Conservation (phyloP, 1,140 invertebrate species). For the Trinorchestia longiramus region DNA sequence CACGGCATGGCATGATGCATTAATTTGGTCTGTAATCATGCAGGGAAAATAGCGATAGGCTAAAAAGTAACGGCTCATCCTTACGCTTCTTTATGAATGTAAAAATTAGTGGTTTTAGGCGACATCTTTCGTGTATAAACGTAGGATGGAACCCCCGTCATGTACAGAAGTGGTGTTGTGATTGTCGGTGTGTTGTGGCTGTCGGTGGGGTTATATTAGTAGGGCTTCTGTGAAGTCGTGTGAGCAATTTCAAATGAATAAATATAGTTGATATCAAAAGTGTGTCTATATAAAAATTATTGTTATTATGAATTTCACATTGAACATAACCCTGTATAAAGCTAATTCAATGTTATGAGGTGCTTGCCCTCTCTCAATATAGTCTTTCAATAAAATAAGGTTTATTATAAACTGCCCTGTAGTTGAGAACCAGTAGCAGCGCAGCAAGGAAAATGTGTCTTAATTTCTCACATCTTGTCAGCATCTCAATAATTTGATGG, state of each 20-base stretch:
- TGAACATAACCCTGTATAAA: background rate
- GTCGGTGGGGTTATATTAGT: background rate
- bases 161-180: background rate
- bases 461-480: background rate
- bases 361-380: conserved; percentile 13
- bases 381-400: conserved; percentile 30
- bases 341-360: background rate
- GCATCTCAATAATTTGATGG: background rate
- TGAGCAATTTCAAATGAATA: background rate
- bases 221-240: background rate
- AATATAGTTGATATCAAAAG: background rate
- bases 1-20: no score
- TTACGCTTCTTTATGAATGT: background rate
- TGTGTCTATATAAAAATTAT: background rate
- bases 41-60: background rate
- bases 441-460: background rate
- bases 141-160: background rate
- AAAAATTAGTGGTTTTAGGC: background rate
- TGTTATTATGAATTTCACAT: background rate
- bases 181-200: background rate
- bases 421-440: background rate
- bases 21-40: background rate
- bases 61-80: background rate
- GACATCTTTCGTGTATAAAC: background rate
- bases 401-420: background rate